Percentiles rank a stretch among this genome's conserved stretches.
Evolutionary conservation across 2,113 vertebrate species (phyloP).

Genomic region (Anarhynchus alexandrinus): DNA sequence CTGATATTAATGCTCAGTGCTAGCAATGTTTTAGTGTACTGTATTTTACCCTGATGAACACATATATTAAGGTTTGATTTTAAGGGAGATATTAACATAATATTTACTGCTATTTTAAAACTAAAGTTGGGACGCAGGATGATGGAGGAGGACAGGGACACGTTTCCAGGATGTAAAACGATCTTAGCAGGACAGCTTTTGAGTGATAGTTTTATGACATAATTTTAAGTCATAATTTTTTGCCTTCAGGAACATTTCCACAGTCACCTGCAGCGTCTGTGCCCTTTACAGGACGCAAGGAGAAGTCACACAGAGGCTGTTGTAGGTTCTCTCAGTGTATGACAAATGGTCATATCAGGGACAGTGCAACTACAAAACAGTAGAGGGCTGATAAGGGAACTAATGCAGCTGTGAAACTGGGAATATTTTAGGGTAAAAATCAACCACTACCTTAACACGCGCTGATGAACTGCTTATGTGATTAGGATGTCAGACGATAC

Average conservation of each 20-base stretch:
- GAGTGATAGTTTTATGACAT: background rate
- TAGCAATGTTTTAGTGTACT: background rate
- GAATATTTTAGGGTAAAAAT: constrained; percentile 30
- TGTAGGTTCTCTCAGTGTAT: background rate
- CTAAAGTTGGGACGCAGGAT: background rate
- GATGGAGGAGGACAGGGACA: background rate
- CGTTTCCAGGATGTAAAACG: background rate
- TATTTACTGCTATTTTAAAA: constrained; percentile 19
- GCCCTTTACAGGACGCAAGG: background rate
- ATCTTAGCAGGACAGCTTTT: background rate
- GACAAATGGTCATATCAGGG: background rate
- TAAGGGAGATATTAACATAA: background rate
- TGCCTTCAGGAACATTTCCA: background rate
- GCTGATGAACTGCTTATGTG: constrained; percentile 37
- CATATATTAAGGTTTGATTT: background rate
- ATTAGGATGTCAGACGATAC: constrained; percentile 46
- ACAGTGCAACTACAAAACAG: background rate
- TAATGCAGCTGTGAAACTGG: background rate
- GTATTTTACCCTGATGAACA: background rate
- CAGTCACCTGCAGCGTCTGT: background rate
- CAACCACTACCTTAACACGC: constrained; percentile 15
- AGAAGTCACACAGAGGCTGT: background rate
- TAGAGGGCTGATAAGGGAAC: background rate
- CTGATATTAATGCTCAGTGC: background rate
- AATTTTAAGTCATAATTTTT: background rate